Evolutionary conservation across 37 sponge, comb jelly and placozoan species (phyloP).

Genomic region (Halichondria panicea): DNA sequence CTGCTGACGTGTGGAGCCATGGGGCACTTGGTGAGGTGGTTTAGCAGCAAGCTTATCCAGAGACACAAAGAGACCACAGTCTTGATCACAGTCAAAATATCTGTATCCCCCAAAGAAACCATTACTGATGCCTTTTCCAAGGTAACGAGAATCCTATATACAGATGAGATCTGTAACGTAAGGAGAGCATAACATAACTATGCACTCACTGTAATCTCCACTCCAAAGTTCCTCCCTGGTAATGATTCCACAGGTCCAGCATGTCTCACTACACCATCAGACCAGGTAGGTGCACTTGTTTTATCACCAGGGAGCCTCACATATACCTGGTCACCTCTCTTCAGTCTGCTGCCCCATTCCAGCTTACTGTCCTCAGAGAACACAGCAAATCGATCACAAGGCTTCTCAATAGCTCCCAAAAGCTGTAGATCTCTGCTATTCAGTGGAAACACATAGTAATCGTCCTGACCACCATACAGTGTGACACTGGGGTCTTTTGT

Average conservation of each 20-base stretch:
- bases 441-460: conserved; percentile 29
- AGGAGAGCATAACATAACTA: too few species aligned
- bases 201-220: conserved; percentile 44
- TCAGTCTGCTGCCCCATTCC: conserved; percentile 21
- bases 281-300: too few species aligned
- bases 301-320: conserved; percentile 1
- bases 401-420: conserved; percentile 23
- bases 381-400: background rate
- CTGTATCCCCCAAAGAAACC: conserved; percentile 24
- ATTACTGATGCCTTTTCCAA: conserved; percentile 25
- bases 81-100: conserved; percentile 56
- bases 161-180: background rate
- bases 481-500: conserved; percentile 2
- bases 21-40: too few species aligned
- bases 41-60: conserved; percentile 8
- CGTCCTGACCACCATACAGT: background rate
- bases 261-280: conserved; percentile 3
- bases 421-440: conserved; percentile 18
- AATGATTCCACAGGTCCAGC: conserved; percentile 5
- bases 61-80: conserved; percentile 45
- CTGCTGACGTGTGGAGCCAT: too few species aligned
- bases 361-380: conserved; percentile 9
- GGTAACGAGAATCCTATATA: conserved; percentile 5
- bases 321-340: conserved; percentile 29
- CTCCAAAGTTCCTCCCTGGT: conserved; percentile 39